Base-by-base conservation (phyloP, 2,797 vertebrate genomes). In the Fundulus diaphanus region DNA sequence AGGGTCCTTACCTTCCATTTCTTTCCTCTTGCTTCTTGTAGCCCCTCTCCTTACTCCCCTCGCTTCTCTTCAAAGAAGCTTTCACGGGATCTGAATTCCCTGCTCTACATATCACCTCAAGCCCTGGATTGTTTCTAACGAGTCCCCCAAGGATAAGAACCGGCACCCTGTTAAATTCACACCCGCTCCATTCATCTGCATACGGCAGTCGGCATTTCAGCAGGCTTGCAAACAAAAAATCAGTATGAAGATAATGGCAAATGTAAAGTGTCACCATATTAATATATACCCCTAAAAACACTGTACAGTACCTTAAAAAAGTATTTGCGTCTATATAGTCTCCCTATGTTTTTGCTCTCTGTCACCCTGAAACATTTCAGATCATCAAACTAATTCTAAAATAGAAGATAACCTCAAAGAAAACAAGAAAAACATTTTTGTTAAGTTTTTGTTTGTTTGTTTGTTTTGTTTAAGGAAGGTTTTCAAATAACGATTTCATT, bases 81-180 rank as follows among this genome's bases (percentile, higher is more conserved):
- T 87, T 79, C 76, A 75, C 78, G 44, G 46, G 87, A 69, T 59
- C 87, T 89, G 82, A 73, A 89, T 90, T 93, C 81, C 82, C 85
- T 77, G 86, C 85, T 80, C 74, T 86, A 79, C 80, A 82, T 74
- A 76, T 59, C 76, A 86, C 88, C 90, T 90, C 81, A 57, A 83
- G 89, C 83, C 87, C 85, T 51, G 71, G 85, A 88, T 88, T 93
- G 92, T 89, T 92, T 91, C 89, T 84, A 87, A 92, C 66, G 73
- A 91, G 77, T 90, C 84, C 82, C 77, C 85, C 82, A 71, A 79
- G 77, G 87, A 83, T 84, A 68, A 83, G 76, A 81, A 73, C 76
- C 90, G 87, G 88, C 85, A 90, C 56, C 15, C 68, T 76, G 84
- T 86, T 88, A 86, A 66, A 82, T 82, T 80, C 72, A 85, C 70